These are phyloP conservation scores for Diadegma fenestrale DNA, from an alignment of 2,888 invertebrate species.

Conservation along the genomic window DNA sequence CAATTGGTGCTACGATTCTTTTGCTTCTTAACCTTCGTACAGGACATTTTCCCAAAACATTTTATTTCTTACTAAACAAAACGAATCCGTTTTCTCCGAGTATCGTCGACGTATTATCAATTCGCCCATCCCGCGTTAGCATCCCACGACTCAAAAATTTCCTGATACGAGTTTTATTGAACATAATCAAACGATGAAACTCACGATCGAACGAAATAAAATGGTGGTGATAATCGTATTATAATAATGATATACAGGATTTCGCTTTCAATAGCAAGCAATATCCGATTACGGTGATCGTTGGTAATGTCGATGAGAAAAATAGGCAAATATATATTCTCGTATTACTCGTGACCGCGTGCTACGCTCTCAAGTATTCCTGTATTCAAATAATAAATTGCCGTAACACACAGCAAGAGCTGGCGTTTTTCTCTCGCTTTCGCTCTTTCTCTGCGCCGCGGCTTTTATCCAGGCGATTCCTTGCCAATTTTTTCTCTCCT, in stretches of 20 bases:
- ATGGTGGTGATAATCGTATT: neutral
- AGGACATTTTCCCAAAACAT: no score
- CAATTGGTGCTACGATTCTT: no score
- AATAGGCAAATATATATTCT: constrained; percentile 43
- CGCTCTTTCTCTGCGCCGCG: neutral
- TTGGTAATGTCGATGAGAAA: constrained; percentile 2
- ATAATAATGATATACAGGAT: constrained; percentile 29
- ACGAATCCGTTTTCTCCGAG: no score
- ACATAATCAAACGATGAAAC: neutral
- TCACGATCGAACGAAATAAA: neutral
- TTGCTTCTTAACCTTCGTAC: no score
- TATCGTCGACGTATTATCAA: no score
- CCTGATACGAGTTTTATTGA: neutral
- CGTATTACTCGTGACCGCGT: constrained; percentile 47
- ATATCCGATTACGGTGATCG: constrained; percentile 47
- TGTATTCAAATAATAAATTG: constrained; percentile 40
- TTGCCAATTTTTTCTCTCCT: neutral
- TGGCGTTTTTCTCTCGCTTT: constrained; percentile 14
- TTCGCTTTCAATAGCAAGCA: constrained; percentile 25
- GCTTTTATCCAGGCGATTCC: constrained; percentile 7
- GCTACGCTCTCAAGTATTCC: constrained; percentile 33
- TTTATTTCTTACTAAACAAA: no score
- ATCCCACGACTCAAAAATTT: neutral
- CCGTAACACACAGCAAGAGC: constrained; percentile 2
- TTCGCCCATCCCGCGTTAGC: no score